Conservation (phyloP, 1,140 invertebrate species). For the Trichonephila clavata region DNA sequence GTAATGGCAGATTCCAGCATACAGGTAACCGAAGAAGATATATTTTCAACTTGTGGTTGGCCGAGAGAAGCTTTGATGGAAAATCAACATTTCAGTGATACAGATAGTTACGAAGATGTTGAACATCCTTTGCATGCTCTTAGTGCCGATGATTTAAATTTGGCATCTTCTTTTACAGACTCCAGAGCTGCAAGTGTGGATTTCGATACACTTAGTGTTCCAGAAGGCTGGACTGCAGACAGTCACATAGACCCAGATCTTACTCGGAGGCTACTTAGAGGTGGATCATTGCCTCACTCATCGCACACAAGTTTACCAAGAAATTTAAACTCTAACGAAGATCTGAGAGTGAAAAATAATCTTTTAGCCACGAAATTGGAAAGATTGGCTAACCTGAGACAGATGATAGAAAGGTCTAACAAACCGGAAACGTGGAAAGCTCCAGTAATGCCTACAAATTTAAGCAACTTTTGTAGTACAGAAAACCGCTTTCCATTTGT, state of each 20-base stretch:
- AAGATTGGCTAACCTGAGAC: slow-evolving; percentile 57
- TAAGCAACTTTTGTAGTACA: slow-evolving; percentile 4
- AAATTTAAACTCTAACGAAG: slow-evolving; percentile 60
- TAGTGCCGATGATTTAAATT: slow-evolving; percentile 90
- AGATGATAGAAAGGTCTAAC: slow-evolving; percentile 61
- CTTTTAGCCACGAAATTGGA: slow-evolving; percentile 61
- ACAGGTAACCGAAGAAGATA: slow-evolving; percentile 93
- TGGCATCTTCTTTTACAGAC: slow-evolving; percentile 27
- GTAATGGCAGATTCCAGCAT: slow-evolving; percentile 67
- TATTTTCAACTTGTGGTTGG: slow-evolving; percentile 80
- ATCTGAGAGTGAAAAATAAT: slow-evolving; percentile 61
- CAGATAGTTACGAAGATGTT: slow-evolving; percentile 78
- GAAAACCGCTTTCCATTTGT: slow-evolving; percentile 39
- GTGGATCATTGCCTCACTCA: slow-evolving; percentile 36
- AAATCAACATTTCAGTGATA: slow-evolving; percentile 72
- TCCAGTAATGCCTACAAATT: slow-evolving; percentile 23
- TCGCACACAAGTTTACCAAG: background rate
- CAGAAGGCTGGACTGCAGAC: slow-evolving; percentile 70
- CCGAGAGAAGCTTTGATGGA: slow-evolving; percentile 47
- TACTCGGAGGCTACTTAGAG: slow-evolving; percentile 28
- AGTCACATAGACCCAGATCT: slow-evolving; percentile 58
- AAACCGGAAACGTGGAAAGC: slow-evolving; percentile 64
- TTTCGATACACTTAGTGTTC: slow-evolving; percentile 72
- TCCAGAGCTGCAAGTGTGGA: slow-evolving; percentile 40
- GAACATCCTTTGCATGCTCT: slow-evolving; percentile 92